Percentiles rank a stretch among this genome's conserved stretches.
Evolutionary conservation across 30 jellyfish, hydroid and myxozoan species (phyloP).

Genomic region (Mastigias papua): DNA sequence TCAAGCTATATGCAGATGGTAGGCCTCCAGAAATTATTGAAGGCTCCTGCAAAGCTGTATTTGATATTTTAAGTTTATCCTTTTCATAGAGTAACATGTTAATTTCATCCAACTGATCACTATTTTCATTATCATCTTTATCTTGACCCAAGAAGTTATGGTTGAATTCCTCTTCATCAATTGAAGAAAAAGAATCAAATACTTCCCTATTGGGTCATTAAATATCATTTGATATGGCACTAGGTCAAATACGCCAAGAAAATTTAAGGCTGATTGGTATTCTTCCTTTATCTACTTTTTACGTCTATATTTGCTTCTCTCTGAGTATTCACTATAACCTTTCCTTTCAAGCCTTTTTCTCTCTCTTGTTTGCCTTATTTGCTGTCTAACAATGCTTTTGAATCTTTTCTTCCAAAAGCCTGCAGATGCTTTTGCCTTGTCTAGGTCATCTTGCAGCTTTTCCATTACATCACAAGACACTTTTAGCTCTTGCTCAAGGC

Average conservation of each 20-base stretch:
- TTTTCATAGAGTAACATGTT: not conserved
- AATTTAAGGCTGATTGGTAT: not conserved
- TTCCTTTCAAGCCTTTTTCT: not conserved
- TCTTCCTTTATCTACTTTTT: not conserved
- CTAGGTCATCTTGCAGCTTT: too few species aligned
- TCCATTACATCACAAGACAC: too few species aligned
- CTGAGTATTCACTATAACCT: not conserved
- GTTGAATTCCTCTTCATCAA: not conserved
- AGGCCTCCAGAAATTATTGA: not conserved
- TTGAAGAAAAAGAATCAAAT: not conserved
- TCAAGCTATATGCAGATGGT: not conserved
- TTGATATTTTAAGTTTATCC: not conserved
- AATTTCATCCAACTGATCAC: not conserved
- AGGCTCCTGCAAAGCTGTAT: not conserved
- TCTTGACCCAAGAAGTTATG: not conserved
- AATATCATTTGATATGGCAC: not conserved
- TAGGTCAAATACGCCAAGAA: not conserved
- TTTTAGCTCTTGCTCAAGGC: not conserved
- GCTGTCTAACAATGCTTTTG: too few species aligned
- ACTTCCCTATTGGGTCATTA: not conserved
- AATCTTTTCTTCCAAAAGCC: too few species aligned
- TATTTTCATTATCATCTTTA: not conserved
- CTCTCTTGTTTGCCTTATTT: not conserved
- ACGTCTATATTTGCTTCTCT: not conserved
- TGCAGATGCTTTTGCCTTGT: too few species aligned